Conservation (phyloP, 2,113 vertebrate species). For the Alethe diademata region DNA sequence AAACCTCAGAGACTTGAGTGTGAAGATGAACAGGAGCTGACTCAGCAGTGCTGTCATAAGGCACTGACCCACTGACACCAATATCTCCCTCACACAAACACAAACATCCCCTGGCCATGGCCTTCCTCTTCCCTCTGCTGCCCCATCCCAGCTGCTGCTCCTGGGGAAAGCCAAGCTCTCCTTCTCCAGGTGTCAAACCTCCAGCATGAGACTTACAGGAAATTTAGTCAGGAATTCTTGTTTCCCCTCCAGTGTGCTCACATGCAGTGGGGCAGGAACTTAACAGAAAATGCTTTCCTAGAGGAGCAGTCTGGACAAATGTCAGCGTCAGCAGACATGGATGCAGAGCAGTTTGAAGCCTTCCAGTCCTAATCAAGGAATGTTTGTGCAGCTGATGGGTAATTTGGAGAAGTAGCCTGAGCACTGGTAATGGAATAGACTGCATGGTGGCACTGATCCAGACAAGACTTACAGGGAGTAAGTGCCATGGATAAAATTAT, state of each 20-base stretch:
- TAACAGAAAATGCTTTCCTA: neutral
- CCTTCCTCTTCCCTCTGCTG: neutral
- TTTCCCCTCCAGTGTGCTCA: neutral
- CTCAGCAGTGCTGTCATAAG: conserved; percentile 23
- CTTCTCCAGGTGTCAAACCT: neutral
- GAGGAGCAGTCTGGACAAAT: neutral
- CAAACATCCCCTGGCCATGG: neutral
- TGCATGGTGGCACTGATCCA: neutral
- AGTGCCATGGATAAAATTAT: neutral
- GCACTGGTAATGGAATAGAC: neutral
- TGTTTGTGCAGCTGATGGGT: conserved; percentile 30
- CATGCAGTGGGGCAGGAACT: neutral
- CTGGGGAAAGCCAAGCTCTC: neutral
- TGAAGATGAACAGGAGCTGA: neutral
- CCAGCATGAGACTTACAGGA: neutral
- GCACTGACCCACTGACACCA: conserved; percentile 44
- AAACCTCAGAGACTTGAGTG: neutral
- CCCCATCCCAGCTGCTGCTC: neutral
- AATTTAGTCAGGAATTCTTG: neutral
- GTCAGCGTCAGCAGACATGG: neutral
- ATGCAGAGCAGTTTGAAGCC: neutral
- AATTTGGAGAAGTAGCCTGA: neutral
- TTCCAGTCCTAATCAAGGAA: neutral
- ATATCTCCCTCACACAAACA: conserved; percentile 3
- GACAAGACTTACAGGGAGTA: neutral